Conservation (phyloP, 2,113 vertebrate genomes). For the Emydocephalus ijimae region DNA sequence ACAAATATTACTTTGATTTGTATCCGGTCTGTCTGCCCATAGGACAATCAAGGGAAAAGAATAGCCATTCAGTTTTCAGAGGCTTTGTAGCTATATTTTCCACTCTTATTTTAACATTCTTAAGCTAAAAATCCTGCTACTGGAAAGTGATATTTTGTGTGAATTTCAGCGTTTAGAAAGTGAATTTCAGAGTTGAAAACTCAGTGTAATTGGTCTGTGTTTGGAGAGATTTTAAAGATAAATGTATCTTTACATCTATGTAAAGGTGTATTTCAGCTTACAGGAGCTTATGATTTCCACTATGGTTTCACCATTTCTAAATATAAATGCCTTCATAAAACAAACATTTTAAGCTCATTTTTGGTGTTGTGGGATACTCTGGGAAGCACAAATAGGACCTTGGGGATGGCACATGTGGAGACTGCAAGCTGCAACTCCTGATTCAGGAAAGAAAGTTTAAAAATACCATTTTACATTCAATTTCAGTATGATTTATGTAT, state of each 20-base stretch:
- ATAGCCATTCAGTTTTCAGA: background rate
- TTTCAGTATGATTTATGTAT: constrained; percentile 41
- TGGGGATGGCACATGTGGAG: background rate
- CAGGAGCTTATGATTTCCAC: background rate
- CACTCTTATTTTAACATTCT: background rate
- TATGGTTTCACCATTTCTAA: background rate
- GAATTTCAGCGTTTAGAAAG: background rate
- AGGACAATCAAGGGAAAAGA: background rate
- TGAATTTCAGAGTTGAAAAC: background rate
- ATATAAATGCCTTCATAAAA: background rate
- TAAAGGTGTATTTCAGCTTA: background rate
- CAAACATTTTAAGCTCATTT: background rate
- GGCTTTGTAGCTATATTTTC: background rate
- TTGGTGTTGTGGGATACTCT: background rate
- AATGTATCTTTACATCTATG: too few relatives aligned
- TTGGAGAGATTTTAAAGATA: background rate
- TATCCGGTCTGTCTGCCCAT: background rate
- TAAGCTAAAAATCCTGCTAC: background rate
- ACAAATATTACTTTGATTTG: background rate
- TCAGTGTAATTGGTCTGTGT: background rate
- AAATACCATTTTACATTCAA: background rate
- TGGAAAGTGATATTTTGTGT: background rate
- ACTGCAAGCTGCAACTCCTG: background rate
- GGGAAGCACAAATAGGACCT: background rate
- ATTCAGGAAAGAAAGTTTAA: background rate